Percentiles rank a stretch among this genome's conserved stretches.
These are phyloP conservation scores for Thaleichthys pacificus DNA, from an alignment of 2,797 vertebrate genomes.

Conservation along the genomic window DNA sequence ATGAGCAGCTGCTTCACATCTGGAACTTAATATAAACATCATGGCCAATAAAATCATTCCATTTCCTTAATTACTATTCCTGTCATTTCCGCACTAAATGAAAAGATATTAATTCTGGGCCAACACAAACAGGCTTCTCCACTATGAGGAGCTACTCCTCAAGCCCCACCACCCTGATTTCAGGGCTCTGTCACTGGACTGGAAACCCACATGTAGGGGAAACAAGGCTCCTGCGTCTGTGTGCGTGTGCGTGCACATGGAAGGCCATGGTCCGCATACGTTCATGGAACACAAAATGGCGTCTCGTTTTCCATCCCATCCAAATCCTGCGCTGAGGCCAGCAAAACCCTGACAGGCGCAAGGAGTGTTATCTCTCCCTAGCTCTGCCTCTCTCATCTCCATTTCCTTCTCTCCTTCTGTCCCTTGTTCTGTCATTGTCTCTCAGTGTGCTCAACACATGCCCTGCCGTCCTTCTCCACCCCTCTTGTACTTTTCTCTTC, in stretches of 20 bases:
- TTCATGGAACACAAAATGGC: constrained; percentile 63
- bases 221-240: constrained; percentile 48
- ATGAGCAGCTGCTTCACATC: constrained; percentile 83
- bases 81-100: constrained; percentile 85
- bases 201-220: constrained; percentile 55
- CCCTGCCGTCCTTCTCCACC: constrained; percentile 22
- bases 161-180: constrained; percentile 67
- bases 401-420: not conserved
- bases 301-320: constrained; percentile 61
- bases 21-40: constrained; percentile 84
- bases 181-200: constrained; percentile 66
- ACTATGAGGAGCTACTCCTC: constrained; percentile 61
- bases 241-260: constrained; percentile 25
- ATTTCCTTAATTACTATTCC: constrained; percentile 87
- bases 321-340: constrained; percentile 54
- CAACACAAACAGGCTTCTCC: constrained; percentile 73
- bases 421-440: constrained; percentile 40
- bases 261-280: constrained; percentile 37
- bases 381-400: constrained; percentile 14
- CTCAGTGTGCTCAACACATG: constrained; percentile 48
- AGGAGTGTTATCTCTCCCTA: constrained; percentile 29
- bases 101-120: constrained; percentile 79
- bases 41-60: constrained; percentile 83
- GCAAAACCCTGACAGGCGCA: constrained; percentile 52
- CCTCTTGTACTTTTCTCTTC: constrained; percentile 19